Base-by-base conservation (phyloP, 1,140 invertebrate species). In the Luehdorfia chinensis region DNA sequence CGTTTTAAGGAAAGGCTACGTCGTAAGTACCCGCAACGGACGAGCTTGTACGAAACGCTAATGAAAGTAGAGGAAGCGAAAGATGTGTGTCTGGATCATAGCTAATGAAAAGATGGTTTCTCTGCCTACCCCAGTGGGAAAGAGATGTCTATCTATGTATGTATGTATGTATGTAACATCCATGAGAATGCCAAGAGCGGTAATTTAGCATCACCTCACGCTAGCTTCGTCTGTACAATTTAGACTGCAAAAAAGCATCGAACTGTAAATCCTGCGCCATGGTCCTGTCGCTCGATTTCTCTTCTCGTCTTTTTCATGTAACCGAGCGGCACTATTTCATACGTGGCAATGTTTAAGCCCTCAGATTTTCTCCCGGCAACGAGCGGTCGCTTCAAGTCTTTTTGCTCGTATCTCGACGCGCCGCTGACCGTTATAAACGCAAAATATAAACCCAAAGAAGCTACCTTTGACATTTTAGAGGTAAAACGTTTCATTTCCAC, bases 301-400 rank as follows among this genome's bases (percentile, higher is more conserved):
- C 69, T 75, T 78, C 68, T 75, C 81, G 75, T 85, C 78, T 85
- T 83, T 85, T 85, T 85, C 78, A 83, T 81, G 81, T 85, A 79
- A 80, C 75, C 77, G 72, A 79, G 70, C 74, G 54, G 66, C 57
- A 77, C 73, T 84, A 83, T 85, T 85, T 85, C 81, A 83, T 85
- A 79, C 78, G 74, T 66, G 75, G 67, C 67, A 79, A 69, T 85
- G 78, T 85, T 83, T 85, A 85, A 85, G 78, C 81, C 68, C 77
- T 75, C 75, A 80, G 81, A 85, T 83, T 84, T 84, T 75, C 77
- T 78, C 77, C 39, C 76, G 72, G 69, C 69, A 71, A 70, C 66
- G 72, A 70, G 65, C 71, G 67, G 61, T 66, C 61, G 69, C 59
- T 66, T 51, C 63, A 45, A 49, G 60, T 68, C 73, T 81, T 83